Conservation (phyloP, 2,113 vertebrate species). For the Cygnus atratus region DNA sequence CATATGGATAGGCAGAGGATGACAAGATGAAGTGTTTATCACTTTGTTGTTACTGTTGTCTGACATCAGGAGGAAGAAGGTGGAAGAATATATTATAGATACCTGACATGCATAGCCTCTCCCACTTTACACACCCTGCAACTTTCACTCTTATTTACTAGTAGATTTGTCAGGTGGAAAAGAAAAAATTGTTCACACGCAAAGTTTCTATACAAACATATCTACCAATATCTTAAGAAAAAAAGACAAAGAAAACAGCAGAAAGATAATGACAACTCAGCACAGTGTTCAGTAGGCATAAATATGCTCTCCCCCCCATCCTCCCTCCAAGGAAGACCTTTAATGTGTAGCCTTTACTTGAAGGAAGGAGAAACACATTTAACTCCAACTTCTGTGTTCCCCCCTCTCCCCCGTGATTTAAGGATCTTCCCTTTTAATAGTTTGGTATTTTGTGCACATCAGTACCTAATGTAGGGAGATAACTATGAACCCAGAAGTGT, state of each 20-base stretch:
- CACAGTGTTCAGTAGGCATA: accelerated
- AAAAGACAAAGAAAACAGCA: background rate
- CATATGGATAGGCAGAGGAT: accelerated
- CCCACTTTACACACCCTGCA: background rate
- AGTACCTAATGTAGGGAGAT: background rate
- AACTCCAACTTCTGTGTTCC: background rate
- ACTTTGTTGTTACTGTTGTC: background rate
- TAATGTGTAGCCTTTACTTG: background rate
- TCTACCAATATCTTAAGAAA: background rate
- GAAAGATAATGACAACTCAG: background rate
- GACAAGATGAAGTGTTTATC: background rate
- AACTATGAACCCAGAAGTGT: background rate
- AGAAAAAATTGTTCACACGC: background rate
- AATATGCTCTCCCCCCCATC: background rate
- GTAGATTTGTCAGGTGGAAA: background rate
- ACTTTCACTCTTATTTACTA: background rate
- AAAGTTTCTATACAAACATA: background rate
- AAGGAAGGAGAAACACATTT: background rate
- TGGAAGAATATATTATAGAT: background rate
- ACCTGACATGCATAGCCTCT: background rate
- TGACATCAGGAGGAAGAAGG: background rate
- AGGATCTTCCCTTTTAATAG: background rate
- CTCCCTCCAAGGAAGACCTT: background rate
- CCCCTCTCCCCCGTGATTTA: background rate
- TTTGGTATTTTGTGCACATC: background rate